Evolutionary conservation across 2,113 vertebrate genomes (phyloP), one percentile per base, ranked within the genome.

Genomic region (Petrocephalus zakoni): DNA sequence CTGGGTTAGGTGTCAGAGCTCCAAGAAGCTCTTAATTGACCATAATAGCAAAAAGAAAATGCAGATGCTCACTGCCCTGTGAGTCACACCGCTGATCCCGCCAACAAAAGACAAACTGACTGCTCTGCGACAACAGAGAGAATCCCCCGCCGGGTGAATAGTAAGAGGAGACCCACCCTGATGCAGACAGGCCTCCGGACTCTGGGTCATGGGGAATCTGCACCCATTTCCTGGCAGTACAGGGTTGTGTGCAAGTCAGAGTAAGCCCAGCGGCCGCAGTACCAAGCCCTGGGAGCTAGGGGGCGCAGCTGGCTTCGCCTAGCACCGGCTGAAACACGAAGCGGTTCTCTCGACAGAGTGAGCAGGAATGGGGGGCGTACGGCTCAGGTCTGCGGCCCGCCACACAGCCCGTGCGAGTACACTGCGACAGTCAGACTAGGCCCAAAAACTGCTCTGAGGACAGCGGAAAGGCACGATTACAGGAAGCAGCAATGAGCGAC

Each of bases 401-500:
- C 19, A 58, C 19, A 58, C 17, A 58, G 21, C 13, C 11, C 15
- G 52, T 53, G 52, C 52, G 0, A 53, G 52, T 2, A 29, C n/a
- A 25, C n/a, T 25, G 61, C n/a, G n/a, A 64, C 61, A 4, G 61
- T 25, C 9, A 64, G 61, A 64, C 9, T 9, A 29, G 61, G 61
- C n/a, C 61, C 34, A 47, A 21, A 17, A 37, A 83, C 64, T 56
- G 52, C 13, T 15, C 22, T 53, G n/a, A 46, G 86, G 37, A 25
- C 29, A 61, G 7, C 21, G 83, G n/a, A 53, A 17, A 25, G 34
- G 29, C 53, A 34, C 2, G 83, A 51, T 89, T 95, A 93, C 93
- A 91, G 92, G 89, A 95, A 95, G 91, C 89, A 92, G 93, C 94
- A 94, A 94, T 78, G 92, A 93, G 91, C 88, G 92, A 94, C 92